These are phyloP conservation scores for Geophilus truncorum DNA, from an alignment of 2,888 invertebrate species.

Conservation along the genomic window DNA sequence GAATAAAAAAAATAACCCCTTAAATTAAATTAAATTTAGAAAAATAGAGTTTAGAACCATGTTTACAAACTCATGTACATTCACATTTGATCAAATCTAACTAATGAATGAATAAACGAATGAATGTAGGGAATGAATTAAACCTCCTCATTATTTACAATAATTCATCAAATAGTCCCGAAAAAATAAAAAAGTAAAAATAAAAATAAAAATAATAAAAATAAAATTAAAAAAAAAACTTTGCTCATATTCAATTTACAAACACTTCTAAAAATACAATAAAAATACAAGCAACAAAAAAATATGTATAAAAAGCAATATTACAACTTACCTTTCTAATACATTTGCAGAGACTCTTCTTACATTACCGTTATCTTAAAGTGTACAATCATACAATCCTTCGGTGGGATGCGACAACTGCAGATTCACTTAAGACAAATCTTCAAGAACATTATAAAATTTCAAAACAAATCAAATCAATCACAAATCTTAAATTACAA, in stretches of 20 bases:
- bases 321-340: constrained; percentile 24
- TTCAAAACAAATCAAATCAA: background rate
- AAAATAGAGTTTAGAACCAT: background rate
- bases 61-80: background rate
- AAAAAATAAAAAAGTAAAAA: background rate
- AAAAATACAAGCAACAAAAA: constrained; percentile 20
- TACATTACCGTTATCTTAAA: constrained; percentile 22
- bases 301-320: background rate
- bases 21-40: background rate
- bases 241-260: constrained; percentile 13
- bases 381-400: constrained; percentile 12
- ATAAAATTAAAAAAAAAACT: background rate
- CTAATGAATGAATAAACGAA: background rate
- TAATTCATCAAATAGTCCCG: background rate
- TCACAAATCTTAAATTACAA: background rate
- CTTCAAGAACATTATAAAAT: constrained; percentile 21
- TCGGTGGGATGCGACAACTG: background rate
- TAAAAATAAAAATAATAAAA: background rate
- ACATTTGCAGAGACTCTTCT: constrained; percentile 15
- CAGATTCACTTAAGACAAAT: constrained; percentile 17
- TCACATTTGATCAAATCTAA: background rate
- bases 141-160: background rate
- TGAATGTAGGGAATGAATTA: background rate
- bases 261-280: constrained; percentile 13
- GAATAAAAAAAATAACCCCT: background rate